Base-by-base conservation (phyloP, 1,140 invertebrate genomes). In the Formica exsecta region DNA sequence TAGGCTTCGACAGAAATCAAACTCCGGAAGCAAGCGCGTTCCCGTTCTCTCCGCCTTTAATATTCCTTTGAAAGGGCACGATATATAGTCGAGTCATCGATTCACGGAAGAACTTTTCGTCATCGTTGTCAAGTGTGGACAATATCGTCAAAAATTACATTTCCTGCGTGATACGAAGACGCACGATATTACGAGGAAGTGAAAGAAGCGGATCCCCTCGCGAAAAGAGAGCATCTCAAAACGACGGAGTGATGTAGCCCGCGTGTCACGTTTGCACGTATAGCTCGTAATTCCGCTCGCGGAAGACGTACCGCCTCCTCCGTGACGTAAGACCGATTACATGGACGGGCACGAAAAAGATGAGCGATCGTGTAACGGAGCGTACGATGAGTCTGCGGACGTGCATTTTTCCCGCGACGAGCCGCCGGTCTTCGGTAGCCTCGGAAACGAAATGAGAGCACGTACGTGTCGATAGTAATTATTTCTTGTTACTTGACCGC, bases 1-100 rank as follows among this genome's bases (percentile, higher is more conserved):
- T 85, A 90, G 79, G 38, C 79, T 48, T 74, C 73, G 66, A 84
- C 62, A 90, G 89, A 90, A 90, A 89, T 90, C 88, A 89, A 74
- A 88, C 68, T 87, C 74, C 85, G 89, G 88, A 90, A 90, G 86
- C 77, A 68, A 70, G 79, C 57, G 13, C 8, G 19, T 66, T 51
- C 41, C 1, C 36, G 22, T 25, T 85, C 65, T 29, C 59, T 13
- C 1, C n/a, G 36, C 62, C 51, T 89, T 85, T 87, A 85, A 89
- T 89, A 89, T 87, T 70, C 68, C 57, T 51, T 41, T 6, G 54
- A 59, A 66, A 71, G 29, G 71, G 80, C 80, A 74, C 70, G 80
- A 90, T 89, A 90, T 89, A 84, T 41, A 79, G 79, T 61, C 79
- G 75, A 89, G 74, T 90, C 88, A 89, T 89, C 59, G 88, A 76